phyloP scores from a whole-genome alignment of 2,888 invertebrate genomes.

The Agriopis leucophaearia region DNA sequence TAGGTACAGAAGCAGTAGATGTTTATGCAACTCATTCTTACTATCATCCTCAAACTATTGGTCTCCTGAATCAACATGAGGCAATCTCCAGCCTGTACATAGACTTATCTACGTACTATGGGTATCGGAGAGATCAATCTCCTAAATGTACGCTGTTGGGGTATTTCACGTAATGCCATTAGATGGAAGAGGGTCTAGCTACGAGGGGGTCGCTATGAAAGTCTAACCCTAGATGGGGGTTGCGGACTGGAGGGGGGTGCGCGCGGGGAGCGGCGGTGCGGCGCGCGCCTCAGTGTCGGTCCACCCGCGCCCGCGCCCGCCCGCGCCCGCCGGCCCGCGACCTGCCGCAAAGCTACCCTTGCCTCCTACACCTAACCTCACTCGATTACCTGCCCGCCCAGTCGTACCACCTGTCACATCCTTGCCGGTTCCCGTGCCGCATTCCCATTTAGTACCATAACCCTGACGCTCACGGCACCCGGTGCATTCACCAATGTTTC shows the following conservation, averaged over 20 bases:
- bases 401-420: conserved; percentile 67
- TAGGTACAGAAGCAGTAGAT: background rate
- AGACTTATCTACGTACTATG: background rate
- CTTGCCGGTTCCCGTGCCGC: conserved; percentile 34
- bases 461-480: conserved; percentile 34
- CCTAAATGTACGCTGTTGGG: conserved; percentile 27
- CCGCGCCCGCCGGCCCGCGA: conserved; percentile 74
- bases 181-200: conserved; percentile 44
- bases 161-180: conserved; percentile 40
- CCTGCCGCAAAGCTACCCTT: conserved; percentile 73
- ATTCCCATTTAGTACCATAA: conserved; percentile 18
- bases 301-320: conserved; percentile 83
- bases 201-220: conserved; percentile 56
- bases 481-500: conserved; percentile 43
- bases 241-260: conserved; percentile 59
- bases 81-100: background rate
- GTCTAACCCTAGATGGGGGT: conserved; percentile 64
- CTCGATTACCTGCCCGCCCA: conserved; percentile 65
- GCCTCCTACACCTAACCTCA: conserved; percentile 73
- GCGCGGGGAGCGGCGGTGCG: conserved; percentile 62
- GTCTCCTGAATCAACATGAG: background rate
- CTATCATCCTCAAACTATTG: background rate
- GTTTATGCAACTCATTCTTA: background rate
- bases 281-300: conserved; percentile 83
- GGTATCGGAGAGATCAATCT: conserved; percentile 29